Percentiles rank a stretch among this genome's conserved stretches.
Evolutionary conservation across 2,888 invertebrate genomes (phyloP).

Genomic region (Cremastinae sp.): DNA sequence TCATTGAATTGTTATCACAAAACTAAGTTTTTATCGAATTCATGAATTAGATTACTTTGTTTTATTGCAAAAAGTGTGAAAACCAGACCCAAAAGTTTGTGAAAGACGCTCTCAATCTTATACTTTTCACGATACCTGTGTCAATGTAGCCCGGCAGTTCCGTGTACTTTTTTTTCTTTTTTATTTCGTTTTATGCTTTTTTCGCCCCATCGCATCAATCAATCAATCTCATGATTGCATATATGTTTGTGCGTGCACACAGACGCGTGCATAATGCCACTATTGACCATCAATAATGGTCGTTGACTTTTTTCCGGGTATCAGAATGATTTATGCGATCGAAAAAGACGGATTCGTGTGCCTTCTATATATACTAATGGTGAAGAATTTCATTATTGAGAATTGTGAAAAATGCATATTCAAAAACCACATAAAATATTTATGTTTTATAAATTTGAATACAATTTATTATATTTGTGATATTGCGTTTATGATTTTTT

Average conservation of each 20-base stretch:
- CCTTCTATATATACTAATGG: neutral
- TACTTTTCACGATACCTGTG: slow-evolving; percentile 34
- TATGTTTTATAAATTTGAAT: too few relatives aligned
- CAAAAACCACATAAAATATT: too few relatives aligned
- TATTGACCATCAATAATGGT: slow-evolving; percentile 70
- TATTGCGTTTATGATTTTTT: too few relatives aligned
- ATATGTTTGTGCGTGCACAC: slow-evolving; percentile 26
- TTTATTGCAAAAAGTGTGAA: neutral
- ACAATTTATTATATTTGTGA: too few relatives aligned
- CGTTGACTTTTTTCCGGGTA: slow-evolving; percentile 58
- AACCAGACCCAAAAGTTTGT: slow-evolving; percentile 56
- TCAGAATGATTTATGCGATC: slow-evolving; percentile 64
- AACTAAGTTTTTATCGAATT: neutral
- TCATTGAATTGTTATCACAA: too few relatives aligned
- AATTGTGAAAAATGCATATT: too few relatives aligned
- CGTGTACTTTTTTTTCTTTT: slow-evolving; percentile 29
- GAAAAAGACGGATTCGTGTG: slow-evolving; percentile 28
- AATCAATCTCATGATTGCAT: slow-evolving; percentile 63
- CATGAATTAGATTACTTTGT: slow-evolving; percentile 32
- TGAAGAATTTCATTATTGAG: too few relatives aligned
- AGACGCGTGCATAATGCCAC: slow-evolving; percentile 70
- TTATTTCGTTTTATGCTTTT: slow-evolving; percentile 12
- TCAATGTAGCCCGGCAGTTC: slow-evolving; percentile 4
- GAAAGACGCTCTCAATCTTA: slow-evolving; percentile 48
- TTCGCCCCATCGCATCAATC: slow-evolving; percentile 61